Conservation (phyloP, 2,113 vertebrate genomes). For the Rhinopomastus cyanomelas region DNA sequence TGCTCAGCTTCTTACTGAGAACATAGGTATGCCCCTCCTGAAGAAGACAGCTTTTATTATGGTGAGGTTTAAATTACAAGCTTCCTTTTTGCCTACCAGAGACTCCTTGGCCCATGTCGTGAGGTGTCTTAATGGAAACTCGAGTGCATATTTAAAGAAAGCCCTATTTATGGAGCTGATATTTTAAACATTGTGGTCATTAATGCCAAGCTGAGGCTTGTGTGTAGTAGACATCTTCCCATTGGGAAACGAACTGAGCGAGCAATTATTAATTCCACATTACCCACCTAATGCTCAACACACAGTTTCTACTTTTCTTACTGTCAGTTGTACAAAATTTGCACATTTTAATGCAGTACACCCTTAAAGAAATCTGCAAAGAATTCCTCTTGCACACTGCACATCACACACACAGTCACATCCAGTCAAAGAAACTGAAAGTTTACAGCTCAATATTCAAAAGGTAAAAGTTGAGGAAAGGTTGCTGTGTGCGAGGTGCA, state of each 20-base stretch:
- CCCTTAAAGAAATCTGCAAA: not conserved
- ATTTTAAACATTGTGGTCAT: not conserved
- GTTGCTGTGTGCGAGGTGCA: not conserved
- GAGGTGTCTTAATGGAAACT: not conserved
- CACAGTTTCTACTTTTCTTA: not conserved
- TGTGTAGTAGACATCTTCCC: not conserved
- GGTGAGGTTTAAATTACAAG: not conserved
- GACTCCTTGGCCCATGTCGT: not conserved
- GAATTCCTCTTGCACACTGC: not conserved
- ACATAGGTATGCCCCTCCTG: rapidly evolving
- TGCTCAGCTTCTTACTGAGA: not conserved
- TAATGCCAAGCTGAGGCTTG: not conserved
- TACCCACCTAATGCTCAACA: not conserved
- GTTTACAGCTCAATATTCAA: not conserved
- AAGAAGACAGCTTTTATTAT: not conserved
- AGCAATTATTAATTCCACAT: slow-evolving; percentile 28
- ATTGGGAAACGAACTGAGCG: not conserved
- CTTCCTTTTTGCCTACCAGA: not conserved
- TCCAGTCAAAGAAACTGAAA: not conserved
- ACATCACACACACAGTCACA: not conserved
- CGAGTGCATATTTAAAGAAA: not conserved
- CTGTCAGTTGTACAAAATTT: not conserved
- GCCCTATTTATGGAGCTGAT: not conserved
- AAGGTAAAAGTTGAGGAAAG: not conserved
- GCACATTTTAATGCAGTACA: not conserved